phyloP scores from a whole-genome alignment of 2,113 vertebrate species.

The Labeo catla region DNA sequence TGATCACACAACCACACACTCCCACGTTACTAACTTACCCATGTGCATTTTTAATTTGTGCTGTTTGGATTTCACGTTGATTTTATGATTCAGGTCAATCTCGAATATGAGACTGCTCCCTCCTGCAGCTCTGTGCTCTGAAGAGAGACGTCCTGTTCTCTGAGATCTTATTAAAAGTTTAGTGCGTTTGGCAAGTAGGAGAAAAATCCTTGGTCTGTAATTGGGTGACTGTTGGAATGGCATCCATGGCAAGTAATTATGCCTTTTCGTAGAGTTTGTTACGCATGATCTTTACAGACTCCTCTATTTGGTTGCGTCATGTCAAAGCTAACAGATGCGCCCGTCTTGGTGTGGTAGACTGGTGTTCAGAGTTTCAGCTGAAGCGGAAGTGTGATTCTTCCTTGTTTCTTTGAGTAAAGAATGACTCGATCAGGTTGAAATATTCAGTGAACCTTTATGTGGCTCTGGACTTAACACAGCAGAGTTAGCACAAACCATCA shows the following conservation, averaged over 20 bases:
- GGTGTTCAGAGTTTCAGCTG: conserved; percentile 39
- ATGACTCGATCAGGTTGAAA: conserved; percentile 19
- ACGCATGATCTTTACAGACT: background rate
- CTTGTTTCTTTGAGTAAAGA: conserved; percentile 35
- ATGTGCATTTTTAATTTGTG: conserved; percentile 38
- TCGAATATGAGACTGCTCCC: conserved; percentile 38
- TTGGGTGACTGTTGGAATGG: background rate
- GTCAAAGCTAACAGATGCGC: conserved; percentile 2
- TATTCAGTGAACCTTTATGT: background rate
- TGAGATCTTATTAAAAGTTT: conserved; percentile 45
- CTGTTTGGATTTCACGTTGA: conserved; percentile 38
- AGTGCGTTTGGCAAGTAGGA: conserved; percentile 45
- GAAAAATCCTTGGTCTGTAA: background rate
- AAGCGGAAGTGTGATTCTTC: conserved; percentile 42
- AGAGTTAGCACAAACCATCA: conserved; percentile 91
- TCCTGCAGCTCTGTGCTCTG: conserved; percentile 47
- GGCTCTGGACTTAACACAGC: conserved; percentile 38
- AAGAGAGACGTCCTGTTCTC: conserved; percentile 48
- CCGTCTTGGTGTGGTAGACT: background rate
- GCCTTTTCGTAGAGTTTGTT: conserved; percentile 16
- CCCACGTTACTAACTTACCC: conserved; percentile 11
- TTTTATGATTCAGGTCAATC: conserved; percentile 4
- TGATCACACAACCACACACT: conserved; percentile 16
- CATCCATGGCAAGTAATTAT: background rate
- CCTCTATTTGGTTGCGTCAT: conserved; percentile 3